Evolutionary conservation across 2,113 vertebrate species (phyloP), one percentile per base, ranked within the genome.

Genomic region (Procavia capensis): DNA sequence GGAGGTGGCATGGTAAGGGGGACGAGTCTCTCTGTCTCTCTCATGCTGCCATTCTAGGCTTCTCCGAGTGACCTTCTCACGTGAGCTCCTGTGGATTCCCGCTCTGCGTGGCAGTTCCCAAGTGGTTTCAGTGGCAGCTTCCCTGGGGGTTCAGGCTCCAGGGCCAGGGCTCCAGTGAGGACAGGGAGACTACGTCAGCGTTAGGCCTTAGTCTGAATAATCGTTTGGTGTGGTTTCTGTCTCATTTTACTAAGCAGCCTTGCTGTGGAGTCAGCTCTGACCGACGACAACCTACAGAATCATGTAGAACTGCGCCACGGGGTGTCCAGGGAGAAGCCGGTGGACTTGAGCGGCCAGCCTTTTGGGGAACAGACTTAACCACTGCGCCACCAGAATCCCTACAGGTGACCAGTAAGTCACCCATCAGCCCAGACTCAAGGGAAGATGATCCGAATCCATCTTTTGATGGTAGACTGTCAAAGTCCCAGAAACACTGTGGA

Each of bases 61-160:
- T 45, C 34, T 22, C 24, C 20, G 2, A 6, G 9, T 4, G 29
- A 22, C 61, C 75, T 79, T 83, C 14, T 45, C 36, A 36, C n/a
- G 0, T 4, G 24, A 47, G 57, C 31, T 41, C 3, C 5, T 64
- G 68, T 54, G 50, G 61, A 45, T 54, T 88, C 43, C 7, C 13
- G 13, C 5, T 45, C 5, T 1, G 0, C 9, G 9, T 8, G 11
- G 25, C 11, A 13, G 1, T 50, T n/a, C 64, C 50, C 1, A 16
- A 31, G 61, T 2, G 31, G 8, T 19, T 17, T 13, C 47, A 50
- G 8, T 11, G 75, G 25, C 16, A 74, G 41, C 24, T 79, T 45
- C 3, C 11, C 5, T 50, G 41, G 50, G 3, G 27, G 31, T 41
- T 81, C 66, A 17, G 20, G 0, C 5, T 22, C 39, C 57, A 45